Evolutionary conservation across 2,113 vertebrate genomes (phyloP).

Genomic region (Rana temporaria): DNA sequence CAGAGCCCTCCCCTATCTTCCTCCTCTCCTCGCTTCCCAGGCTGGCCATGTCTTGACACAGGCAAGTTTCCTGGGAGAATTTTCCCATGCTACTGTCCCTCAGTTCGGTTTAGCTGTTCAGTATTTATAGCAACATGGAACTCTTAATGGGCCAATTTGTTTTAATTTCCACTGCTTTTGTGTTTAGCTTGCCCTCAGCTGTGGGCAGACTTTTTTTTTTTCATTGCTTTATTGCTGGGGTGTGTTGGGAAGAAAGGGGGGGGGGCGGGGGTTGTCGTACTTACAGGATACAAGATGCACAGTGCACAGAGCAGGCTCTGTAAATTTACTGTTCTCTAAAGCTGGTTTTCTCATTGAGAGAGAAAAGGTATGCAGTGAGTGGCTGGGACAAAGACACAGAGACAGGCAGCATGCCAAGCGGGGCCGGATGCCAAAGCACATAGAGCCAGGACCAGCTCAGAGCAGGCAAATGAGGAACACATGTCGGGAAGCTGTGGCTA

Average conservation of each 20-base stretch:
- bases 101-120: constrained; percentile 82
- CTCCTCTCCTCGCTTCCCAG: constrained; percentile 73
- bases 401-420: constrained; percentile 82
- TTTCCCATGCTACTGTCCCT: constrained; percentile 96
- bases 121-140: constrained; percentile 92
- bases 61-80: constrained; percentile 79
- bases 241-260: constrained; percentile 51
- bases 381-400: constrained; percentile 81
- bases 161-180: constrained; percentile 95
- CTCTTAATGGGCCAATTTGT: constrained; percentile 88
- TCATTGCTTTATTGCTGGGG: constrained; percentile 62
- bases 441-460: constrained; percentile 82
- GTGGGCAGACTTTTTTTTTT: constrained; percentile 66
- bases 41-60: constrained; percentile 73
- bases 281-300: constrained; percentile 71
- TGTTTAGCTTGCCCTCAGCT: constrained; percentile 77
- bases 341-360: constrained; percentile 73
- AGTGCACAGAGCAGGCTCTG: constrained; percentile 69
- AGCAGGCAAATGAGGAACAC: constrained; percentile 85
- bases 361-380: constrained; percentile 82
- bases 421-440: constrained; percentile 82
- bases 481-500: constrained; percentile 77
- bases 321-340: constrained; percentile 77
- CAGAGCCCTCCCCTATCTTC: constrained; percentile 33
- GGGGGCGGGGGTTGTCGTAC: constrained; percentile 50